These are phyloP conservation scores for Sporophila hypoxantha DNA, from an alignment of 2,113 vertebrate species.

Conservation along the genomic window DNA sequence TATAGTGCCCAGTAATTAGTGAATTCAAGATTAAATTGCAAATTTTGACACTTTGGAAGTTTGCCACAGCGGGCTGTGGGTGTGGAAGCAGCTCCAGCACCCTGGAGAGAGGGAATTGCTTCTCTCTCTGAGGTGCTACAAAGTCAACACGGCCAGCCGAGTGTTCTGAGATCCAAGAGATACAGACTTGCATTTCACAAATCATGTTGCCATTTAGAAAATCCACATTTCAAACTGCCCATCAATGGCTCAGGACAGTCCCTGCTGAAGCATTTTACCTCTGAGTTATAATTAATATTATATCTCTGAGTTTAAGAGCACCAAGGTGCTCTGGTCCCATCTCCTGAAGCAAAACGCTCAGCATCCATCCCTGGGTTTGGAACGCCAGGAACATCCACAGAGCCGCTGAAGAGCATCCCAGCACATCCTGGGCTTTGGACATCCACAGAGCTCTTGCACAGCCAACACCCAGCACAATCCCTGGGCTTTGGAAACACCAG, in stretches of 20 bases:
- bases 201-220: background rate
- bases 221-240: background rate
- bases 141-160: background rate
- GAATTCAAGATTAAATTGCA: too few relatives aligned
- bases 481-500: too few relatives aligned
- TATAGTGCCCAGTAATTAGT: background rate
- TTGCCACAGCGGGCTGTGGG: background rate
- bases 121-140: background rate
- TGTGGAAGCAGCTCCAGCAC: background rate
- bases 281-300: background rate
- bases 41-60: background rate
- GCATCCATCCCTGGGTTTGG: background rate
- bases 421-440: too few relatives aligned
- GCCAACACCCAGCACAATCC: too few relatives aligned
- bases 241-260: too few relatives aligned
- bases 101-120: background rate
- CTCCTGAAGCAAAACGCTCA: background rate
- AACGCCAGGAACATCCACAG: accelerated
- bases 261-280: background rate
- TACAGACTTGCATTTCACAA: background rate
- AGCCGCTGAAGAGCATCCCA: too few relatives aligned
- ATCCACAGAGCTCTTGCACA: too few relatives aligned
- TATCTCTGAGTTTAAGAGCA: background rate
- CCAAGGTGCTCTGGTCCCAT: background rate
- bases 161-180: background rate